Evolutionary conservation across 2,113 vertebrate genomes (phyloP).

Genomic region (Micromys minutus): DNA sequence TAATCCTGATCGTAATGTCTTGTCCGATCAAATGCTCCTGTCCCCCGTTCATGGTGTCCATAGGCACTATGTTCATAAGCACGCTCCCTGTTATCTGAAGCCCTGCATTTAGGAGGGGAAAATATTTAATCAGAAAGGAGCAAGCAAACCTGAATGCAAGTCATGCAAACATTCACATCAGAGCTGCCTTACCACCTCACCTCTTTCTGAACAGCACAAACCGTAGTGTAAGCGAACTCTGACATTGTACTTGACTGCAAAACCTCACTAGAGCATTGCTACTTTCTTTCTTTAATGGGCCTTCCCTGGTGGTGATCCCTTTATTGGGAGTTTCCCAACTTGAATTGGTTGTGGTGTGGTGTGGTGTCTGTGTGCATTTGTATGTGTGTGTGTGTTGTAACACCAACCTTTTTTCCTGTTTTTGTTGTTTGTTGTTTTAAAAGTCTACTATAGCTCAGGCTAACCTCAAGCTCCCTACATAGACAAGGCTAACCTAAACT

Average conservation of each 20-base stretch:
- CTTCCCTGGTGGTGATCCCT: constrained; percentile 80
- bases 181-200: constrained; percentile 71
- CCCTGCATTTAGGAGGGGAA: constrained; percentile 91
- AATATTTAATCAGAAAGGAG: constrained; percentile 82
- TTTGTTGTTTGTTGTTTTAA: not conserved
- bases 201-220: constrained; percentile 76
- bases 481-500: not conserved
- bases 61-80: constrained; percentile 99
- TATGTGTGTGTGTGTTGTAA: not conserved
- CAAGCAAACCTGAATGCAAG: constrained; percentile 74
- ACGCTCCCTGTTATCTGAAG: constrained; percentile 97
- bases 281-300: constrained; percentile 69
- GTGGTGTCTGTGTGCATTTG: not conserved
- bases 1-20: constrained; percentile 99
- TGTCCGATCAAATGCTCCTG: constrained; percentile 95
- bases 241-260: constrained; percentile 73
- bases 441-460: not conserved
- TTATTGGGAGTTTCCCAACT: constrained; percentile 47
- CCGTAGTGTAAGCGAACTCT: constrained; percentile 80
- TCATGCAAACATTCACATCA: constrained; percentile 86
- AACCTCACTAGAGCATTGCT: constrained; percentile 67
- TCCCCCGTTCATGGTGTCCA: constrained; percentile 98
- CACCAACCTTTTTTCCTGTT: not conserved
- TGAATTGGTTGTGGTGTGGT: not conserved
- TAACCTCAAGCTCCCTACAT: not conserved